phyloP scores from a whole-genome alignment of 2,113 vertebrate genomes.

The Oncorhynchus tshawytscha region DNA sequence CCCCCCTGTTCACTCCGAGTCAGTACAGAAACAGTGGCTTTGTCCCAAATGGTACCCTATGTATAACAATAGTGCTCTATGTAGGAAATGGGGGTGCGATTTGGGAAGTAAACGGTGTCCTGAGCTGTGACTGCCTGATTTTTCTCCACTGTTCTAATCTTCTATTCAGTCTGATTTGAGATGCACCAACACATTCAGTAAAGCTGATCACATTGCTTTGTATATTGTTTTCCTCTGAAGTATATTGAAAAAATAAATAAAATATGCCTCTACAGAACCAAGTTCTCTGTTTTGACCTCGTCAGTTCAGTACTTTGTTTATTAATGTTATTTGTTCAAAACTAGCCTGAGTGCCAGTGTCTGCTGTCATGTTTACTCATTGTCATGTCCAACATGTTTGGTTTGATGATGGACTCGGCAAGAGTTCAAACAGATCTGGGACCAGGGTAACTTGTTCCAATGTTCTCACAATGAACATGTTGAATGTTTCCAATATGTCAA shows the following conservation, averaged over 20 bases:
- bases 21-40: constrained; percentile 65
- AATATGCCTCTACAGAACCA: constrained; percentile 58
- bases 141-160: background rate
- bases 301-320: background rate
- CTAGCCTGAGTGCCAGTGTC: too few relatives aligned
- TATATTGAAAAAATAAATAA: constrained; percentile 79
- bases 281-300: constrained; percentile 30
- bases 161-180: constrained; percentile 58
- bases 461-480: background rate
- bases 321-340: background rate
- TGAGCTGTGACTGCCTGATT: background rate
- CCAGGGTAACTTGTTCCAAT: background rate
- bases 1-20: constrained; percentile 55
- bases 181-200: constrained; percentile 77
- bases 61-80: too few relatives aligned
- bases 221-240: constrained; percentile 91
- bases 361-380: too few relatives aligned
- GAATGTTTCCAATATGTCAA: too few relatives aligned
- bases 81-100: too few relatives aligned
- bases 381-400: too few relatives aligned
- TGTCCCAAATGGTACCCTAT: too few relatives aligned
- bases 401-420: too few relatives aligned
- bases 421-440: too few relatives aligned
- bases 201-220: constrained; percentile 87
- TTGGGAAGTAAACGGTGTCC: constrained; percentile 55